A percentile compares a stretch with the other conserved stretches of the same genome.
phyloP scores from a whole-genome alignment of 2,888 invertebrate genomes.

The Malthinus seriepunctatus region DNA sequence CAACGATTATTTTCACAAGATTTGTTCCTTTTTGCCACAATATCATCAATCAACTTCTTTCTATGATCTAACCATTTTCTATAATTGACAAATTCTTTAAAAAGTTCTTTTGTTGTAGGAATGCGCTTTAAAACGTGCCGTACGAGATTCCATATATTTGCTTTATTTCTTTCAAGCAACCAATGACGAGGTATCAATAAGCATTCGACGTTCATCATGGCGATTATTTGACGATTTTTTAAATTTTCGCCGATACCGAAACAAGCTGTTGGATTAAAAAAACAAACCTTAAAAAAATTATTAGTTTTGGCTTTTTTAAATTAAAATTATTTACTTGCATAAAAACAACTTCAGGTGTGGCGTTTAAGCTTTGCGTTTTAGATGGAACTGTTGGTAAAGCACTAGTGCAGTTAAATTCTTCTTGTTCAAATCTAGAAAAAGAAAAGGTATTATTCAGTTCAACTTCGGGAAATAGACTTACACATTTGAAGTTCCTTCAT shows the following conservation, averaged over 20 bases:
- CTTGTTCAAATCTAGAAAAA: too few relatives aligned
- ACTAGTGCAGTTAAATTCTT: too few relatives aligned
- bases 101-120: constrained; percentile 61
- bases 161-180: constrained; percentile 67
- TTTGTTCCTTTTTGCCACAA: constrained; percentile 43
- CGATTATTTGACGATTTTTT: constrained; percentile 67
- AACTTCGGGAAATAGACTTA: too few relatives aligned
- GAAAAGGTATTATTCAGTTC: too few relatives aligned
- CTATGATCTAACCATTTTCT: constrained; percentile 63
- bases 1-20: constrained; percentile 14
- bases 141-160: constrained; percentile 68
- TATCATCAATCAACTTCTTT: constrained; percentile 57
- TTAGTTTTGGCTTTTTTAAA: not conserved
- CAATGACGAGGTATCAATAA: constrained; percentile 72
- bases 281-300: constrained; percentile 54
- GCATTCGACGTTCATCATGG: constrained; percentile 65
- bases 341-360: constrained; percentile 44
- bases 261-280: constrained; percentile 62
- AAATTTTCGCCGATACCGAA: constrained; percentile 72
- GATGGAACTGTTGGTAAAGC: too few relatives aligned
- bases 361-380: too few relatives aligned
- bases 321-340: constrained; percentile 48
- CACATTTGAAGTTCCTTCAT: too few relatives aligned
- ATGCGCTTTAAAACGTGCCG: constrained; percentile 64
- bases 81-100: constrained; percentile 58